phyloP scores from a whole-genome alignment of 2,888 invertebrate genomes.

The Argynnis bischoffii region DNA sequence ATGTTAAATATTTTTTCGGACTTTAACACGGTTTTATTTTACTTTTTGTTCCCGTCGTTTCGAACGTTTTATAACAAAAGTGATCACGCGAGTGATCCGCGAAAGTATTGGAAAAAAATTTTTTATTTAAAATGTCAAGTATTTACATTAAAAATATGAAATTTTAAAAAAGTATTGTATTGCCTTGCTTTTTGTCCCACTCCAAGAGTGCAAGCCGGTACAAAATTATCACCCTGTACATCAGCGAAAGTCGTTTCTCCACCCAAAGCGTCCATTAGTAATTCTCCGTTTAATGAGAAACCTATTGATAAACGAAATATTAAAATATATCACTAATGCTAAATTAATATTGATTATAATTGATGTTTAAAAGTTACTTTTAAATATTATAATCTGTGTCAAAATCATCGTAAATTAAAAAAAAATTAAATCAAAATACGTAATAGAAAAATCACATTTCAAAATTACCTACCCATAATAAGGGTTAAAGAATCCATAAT shows the following conservation, averaged over 20 bases:
- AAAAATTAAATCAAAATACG: too few relatives aligned
- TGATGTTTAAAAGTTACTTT: too few relatives aligned
- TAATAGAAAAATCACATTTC: neutral
- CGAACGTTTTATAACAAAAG: too few relatives aligned
- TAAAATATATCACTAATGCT: neutral
- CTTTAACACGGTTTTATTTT: too few relatives aligned
- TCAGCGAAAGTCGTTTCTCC: conserved; percentile 99
- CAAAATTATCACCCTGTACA: conserved; percentile 95
- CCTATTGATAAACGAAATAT: conserved; percentile 78
- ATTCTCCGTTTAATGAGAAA: conserved; percentile 98
- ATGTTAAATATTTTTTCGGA: too few relatives aligned
- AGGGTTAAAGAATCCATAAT: neutral
- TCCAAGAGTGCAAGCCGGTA: conserved; percentile 96
- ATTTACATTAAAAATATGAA: neutral
- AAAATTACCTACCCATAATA: conserved; percentile 2
- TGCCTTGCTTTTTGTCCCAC: conserved; percentile 93
- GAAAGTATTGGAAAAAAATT: too few relatives aligned
- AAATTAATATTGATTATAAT: too few relatives aligned
- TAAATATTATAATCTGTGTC: too few relatives aligned
- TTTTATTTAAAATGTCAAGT: neutral
- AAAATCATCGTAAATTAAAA: too few relatives aligned
- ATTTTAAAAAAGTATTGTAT: conserved; percentile 28
- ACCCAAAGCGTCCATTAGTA: conserved; percentile 98
- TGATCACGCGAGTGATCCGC: too few relatives aligned
- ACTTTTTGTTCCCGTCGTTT: too few relatives aligned